Conservation (phyloP, 2,797 vertebrate species). For the Epinephelus awoara region DNA sequence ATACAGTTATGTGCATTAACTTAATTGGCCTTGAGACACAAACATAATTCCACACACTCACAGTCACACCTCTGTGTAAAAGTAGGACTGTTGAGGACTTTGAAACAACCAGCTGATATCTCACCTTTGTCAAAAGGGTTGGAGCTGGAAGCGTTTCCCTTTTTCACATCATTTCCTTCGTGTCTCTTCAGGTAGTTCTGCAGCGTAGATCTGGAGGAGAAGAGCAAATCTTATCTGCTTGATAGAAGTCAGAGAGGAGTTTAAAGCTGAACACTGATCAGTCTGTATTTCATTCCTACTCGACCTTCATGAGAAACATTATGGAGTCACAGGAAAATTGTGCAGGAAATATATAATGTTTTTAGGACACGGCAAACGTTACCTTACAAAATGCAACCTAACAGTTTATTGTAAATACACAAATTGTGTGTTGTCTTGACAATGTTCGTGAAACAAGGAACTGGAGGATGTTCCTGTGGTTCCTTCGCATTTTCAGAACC, state of each 20-base stretch:
- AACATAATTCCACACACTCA: no score
- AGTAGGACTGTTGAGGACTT: neutral
- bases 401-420: neutral
- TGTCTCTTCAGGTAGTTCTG: slow-evolving; percentile 94
- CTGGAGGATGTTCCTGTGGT: neutral
- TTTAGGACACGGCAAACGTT: no score
- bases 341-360: neutral
- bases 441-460: neutral
- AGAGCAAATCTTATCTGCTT: neutral
- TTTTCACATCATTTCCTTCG: slow-evolving; percentile 77
- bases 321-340: neutral
- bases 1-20: no score
- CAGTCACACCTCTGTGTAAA: no score
- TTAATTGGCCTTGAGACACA: no score
- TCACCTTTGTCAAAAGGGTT: slow-evolving; percentile 93
- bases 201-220: slow-evolving; percentile 89
- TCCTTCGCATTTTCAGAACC: neutral
- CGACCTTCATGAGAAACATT: neutral
- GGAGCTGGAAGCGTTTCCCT: slow-evolving; percentile 40
- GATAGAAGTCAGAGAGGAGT: no score
- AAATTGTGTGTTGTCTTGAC: no score
- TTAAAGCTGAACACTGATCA: neutral
- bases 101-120: slow-evolving; percentile 18
- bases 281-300: neutral
- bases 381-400: neutral